Percentiles rank a stretch among this genome's conserved stretches.
Evolutionary conservation across 2,888 invertebrate species (phyloP).

Genomic region (Platypus cylindrus): DNA sequence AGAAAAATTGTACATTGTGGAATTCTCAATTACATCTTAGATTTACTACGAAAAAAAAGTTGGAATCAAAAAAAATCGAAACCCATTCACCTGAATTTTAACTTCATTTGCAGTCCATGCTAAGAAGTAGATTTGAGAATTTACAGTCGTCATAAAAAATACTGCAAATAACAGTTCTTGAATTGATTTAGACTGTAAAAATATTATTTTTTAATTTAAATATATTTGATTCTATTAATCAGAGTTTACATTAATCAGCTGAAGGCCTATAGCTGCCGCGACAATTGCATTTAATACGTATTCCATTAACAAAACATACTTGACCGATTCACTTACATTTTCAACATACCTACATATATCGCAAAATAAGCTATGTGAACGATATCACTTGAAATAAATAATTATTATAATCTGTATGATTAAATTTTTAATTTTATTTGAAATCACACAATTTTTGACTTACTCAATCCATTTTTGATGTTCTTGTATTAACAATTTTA

Average conservation of each 20-base stretch:
- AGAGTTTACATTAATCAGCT: neutral
- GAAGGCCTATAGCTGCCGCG: neutral
- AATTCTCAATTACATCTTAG: too few species aligned
- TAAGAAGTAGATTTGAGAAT: neutral
- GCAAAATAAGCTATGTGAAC: too few species aligned
- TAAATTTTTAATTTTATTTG: neutral
- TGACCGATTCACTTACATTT: neutral
- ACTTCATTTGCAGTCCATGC: constrained; percentile 1
- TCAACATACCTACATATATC: too few species aligned
- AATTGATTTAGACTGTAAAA: neutral
- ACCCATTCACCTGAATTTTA: neutral
- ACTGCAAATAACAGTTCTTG: neutral
- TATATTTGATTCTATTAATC: too few species aligned
- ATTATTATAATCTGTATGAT: too few species aligned
- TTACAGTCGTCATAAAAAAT: neutral
- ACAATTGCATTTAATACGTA: neutral
- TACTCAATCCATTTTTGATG: neutral
- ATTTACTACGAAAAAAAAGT: too few species aligned
- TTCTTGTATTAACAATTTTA: neutral
- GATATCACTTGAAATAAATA: too few species aligned
- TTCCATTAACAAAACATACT: constrained; percentile 2
- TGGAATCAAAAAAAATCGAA: too few species aligned
- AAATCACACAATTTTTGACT: neutral
- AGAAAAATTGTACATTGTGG: too few species aligned
- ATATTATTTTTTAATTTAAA: too few species aligned